Conservation (phyloP, 2,888 invertebrate species). For the Micropterix aruncella region DNA sequence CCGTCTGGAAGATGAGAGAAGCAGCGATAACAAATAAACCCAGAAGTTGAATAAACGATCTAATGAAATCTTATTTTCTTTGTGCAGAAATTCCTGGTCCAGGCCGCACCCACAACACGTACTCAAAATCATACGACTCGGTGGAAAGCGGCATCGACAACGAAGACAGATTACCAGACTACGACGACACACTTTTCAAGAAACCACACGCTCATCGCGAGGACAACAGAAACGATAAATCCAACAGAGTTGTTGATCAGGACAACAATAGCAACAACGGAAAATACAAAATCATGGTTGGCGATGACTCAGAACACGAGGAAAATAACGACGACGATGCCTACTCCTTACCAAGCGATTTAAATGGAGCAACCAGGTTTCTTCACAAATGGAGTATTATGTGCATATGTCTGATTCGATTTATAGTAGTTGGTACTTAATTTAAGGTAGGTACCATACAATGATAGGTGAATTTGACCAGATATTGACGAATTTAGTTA, state of each 20-base stretch:
- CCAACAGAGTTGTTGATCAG: background rate
- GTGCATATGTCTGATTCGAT: too few relatives aligned
- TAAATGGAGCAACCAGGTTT: background rate
- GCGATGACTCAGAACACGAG: background rate
- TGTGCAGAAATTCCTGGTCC: background rate
- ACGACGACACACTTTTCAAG: background rate
- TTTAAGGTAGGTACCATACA: too few relatives aligned
- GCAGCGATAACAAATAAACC: too few relatives aligned
- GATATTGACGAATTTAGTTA: too few relatives aligned
- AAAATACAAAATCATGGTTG: background rate
- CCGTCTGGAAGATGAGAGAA: too few relatives aligned
- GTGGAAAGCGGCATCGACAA: background rate
- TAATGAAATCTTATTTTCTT: too few relatives aligned
- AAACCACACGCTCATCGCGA: background rate
- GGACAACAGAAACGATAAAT: background rate
- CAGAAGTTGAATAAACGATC: too few relatives aligned
- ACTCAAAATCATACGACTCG: background rate
- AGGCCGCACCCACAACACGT: background rate
- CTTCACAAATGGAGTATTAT: too few relatives aligned
- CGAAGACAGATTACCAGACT: background rate
- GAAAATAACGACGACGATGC: background rate
- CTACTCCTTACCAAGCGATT: background rate
- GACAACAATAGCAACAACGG: background rate
- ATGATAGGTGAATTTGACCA: too few relatives aligned
- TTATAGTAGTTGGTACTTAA: too few relatives aligned